Base-by-base conservation (phyloP, 2,888 invertebrate species). In the Alloscopus bannaensis region DNA sequence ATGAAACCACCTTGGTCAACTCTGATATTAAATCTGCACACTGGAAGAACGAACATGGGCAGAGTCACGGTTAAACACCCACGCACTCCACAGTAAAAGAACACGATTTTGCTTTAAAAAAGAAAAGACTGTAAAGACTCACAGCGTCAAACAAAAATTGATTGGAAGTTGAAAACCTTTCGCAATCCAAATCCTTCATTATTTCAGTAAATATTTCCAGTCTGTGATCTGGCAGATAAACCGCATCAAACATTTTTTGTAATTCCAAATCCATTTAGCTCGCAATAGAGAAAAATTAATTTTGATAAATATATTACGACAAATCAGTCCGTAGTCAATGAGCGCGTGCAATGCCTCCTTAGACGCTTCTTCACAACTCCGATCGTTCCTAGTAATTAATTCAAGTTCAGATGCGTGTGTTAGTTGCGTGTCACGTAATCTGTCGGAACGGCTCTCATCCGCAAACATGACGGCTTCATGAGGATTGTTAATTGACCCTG, bases 81-180 rank as follows among this genome's bases (percentile, higher is more conserved):
- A n/a, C n/a, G n/a, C n/a, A n/a, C n/a, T n/a, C n/a, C n/a, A n/a
- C n/a, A n/a, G n/a, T n/a, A n/a, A n/a, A n/a, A n/a, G n/a, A n/a
- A n/a, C n/a, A n/a, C n/a, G n/a, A n/a, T n/a, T n/a, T n/a, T n/a
- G n/a, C n/a, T n/a, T n/a, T n/a, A n/a, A n/a, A n/a, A n/a, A n/a
- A n/a, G n/a, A n/a, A n/a, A n/a, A n/a, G n/a, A n/a, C n/a, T n/a
- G n/a, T n/a, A 59, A 11, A 18, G 40, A 45, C 50, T 76, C 77
- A 84, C 84, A 52, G 81, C 62, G 26, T 84, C 83, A 64, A 85
- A 84, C 18, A 81, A 42, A 50, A 73, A 81, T 4, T 80, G 78
- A 50, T 82, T 76, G 8, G 70, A 57, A 47, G 65, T 59, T 16
- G n/a, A 55, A 45, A 55, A 79, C 11, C 31, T 36, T 62, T 82